These are phyloP conservation scores for Ectobius pallidus DNA, from an alignment of 2,888 invertebrate species.

Conservation along the genomic window DNA sequence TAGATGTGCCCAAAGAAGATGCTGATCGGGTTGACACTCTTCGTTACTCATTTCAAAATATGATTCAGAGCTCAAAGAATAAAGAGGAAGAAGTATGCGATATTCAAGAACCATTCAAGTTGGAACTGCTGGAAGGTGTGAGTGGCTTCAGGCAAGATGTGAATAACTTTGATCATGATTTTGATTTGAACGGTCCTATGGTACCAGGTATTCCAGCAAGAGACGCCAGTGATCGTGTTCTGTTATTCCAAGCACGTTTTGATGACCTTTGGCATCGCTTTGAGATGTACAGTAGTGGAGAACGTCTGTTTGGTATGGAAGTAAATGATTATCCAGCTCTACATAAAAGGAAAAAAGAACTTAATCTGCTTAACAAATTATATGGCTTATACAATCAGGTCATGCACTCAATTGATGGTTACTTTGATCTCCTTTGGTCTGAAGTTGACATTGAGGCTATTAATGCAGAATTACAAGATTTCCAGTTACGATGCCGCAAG, in stretches of 20 bases:
- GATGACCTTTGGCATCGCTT: slow-evolving; percentile 83
- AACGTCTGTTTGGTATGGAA: slow-evolving; percentile 82
- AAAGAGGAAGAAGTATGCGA: slow-evolving; percentile 72
- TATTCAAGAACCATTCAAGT: slow-evolving; percentile 72
- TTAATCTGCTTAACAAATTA: slow-evolving; percentile 82
- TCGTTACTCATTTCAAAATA: slow-evolving; percentile 55
- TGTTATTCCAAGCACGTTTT: slow-evolving; percentile 78
- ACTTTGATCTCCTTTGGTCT: slow-evolving; percentile 83
- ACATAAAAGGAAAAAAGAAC: slow-evolving; percentile 79
- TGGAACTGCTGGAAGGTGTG: slow-evolving; percentile 75
- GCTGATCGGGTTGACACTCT: slow-evolving; percentile 79
- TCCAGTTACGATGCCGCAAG: slow-evolving; percentile 83
- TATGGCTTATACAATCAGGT: slow-evolving; percentile 82
- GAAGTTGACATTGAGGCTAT: slow-evolving; percentile 85
- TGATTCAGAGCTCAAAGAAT: slow-evolving; percentile 59
- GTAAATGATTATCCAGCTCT: slow-evolving; percentile 83
- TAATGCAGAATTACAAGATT: slow-evolving; percentile 78
- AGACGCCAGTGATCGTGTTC: slow-evolving; percentile 83
- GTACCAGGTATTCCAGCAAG: slow-evolving; percentile 79
- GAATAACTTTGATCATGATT: slow-evolving; percentile 71
- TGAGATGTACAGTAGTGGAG: slow-evolving; percentile 83
- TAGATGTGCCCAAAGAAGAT: slow-evolving; percentile 77
- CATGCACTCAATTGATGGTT: slow-evolving; percentile 84
- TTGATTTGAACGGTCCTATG: slow-evolving; percentile 83
- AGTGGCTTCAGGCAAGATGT: slow-evolving; percentile 69